These are phyloP conservation scores for Acanthosepion esculentum DNA, from an alignment of 2,888 invertebrate species.

Conservation along the genomic window DNA sequence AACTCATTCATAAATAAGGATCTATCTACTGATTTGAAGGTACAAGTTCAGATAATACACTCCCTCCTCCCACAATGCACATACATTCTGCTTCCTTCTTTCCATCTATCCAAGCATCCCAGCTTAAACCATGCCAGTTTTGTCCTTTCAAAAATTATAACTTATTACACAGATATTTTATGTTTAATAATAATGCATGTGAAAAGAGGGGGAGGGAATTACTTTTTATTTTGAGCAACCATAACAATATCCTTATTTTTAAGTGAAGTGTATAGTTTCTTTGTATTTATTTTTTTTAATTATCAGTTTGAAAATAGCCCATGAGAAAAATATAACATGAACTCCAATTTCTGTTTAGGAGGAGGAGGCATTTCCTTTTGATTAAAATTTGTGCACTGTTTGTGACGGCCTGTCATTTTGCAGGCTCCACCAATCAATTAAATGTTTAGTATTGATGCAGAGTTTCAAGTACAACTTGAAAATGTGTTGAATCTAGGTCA, in stretches of 20 bases:
- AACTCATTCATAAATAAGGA: slow-evolving; percentile 1
- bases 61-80: not conserved
- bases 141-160: not conserved
- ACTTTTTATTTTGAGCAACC: too few relatives aligned
- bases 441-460: not conserved
- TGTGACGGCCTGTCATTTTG: not conserved
- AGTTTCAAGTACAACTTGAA: not conserved
- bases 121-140: not conserved
- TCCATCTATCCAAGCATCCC: not conserved
- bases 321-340: slow-evolving; percentile 20
- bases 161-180: not conserved
- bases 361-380: not conserved
- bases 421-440: slow-evolving; percentile 11
- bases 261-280: too few relatives aligned
- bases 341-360: not conserved
- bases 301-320: not conserved
- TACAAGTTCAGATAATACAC: not conserved
- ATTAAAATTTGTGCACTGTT: not conserved
- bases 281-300: not conserved
- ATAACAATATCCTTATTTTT: too few relatives aligned
- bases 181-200: not conserved
- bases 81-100: not conserved
- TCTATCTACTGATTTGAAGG: not conserved
- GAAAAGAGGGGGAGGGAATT: too few relatives aligned
- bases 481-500: slow-evolving; percentile 10